Conservation (phyloP, 2,888 invertebrate genomes). For the Periphyllus acericola region DNA sequence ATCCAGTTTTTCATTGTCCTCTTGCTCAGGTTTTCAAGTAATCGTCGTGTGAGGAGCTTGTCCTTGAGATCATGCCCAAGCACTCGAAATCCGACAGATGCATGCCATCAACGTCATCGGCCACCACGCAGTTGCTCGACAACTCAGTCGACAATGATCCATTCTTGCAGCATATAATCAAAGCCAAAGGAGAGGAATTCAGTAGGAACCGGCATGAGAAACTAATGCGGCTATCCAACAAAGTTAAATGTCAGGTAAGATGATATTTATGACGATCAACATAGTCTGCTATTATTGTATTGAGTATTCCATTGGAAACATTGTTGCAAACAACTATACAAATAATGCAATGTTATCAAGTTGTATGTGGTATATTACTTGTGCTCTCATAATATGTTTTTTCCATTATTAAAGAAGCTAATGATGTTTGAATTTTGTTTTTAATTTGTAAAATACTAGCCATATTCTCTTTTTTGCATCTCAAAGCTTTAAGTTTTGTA, state of each 20-base stretch:
- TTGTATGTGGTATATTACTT: too few relatives aligned
- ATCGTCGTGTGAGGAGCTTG: background rate
- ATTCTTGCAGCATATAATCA: background rate
- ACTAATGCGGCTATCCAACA: constrained; percentile 13
- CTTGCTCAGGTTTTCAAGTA: background rate
- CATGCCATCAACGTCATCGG: constrained; percentile 7
- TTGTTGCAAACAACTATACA: too few relatives aligned
- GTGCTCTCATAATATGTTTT: too few relatives aligned
- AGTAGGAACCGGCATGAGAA: constrained; percentile 22
- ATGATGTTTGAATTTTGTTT: too few relatives aligned
- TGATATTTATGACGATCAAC: too few relatives aligned
- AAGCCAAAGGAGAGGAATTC: background rate
- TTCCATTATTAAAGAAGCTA: too few relatives aligned
- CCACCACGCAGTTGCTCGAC: background rate
- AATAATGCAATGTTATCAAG: too few relatives aligned
- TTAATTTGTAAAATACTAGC: too few relatives aligned
- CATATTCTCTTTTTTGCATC: too few relatives aligned
- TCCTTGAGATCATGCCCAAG: background rate
- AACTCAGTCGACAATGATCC: background rate
- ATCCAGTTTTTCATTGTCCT: background rate
- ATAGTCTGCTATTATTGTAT: too few relatives aligned
- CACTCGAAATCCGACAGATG: background rate
- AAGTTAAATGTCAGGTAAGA: constrained; percentile 35
- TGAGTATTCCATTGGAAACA: too few relatives aligned
- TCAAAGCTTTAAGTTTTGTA: too few relatives aligned